Evolutionary conservation across 2,888 invertebrate species (phyloP), one percentile per base, ranked within the genome.

Genomic region (Xanthorhoe designata): DNA sequence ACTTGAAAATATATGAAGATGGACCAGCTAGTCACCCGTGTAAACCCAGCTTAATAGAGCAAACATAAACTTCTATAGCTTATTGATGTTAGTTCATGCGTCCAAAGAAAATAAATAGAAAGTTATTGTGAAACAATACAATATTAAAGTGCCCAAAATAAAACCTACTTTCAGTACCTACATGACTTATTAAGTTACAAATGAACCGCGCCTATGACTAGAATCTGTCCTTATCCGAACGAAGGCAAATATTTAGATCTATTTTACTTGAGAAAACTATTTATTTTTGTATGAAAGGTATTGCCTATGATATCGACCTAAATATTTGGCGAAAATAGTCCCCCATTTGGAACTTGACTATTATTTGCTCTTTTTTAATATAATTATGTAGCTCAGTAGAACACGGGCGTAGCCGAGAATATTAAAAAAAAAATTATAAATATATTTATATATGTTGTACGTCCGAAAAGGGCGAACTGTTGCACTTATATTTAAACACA

Each of bases 221-320:
- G 4, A 24, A 24, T n/a, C n/a, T n/a, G 24, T 24, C n/a, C n/a
- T n/a, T n/a, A 38, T 10, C 38, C 18, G 15, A 24, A 17, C 59
- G n/a, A 52, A 49, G 8, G 15, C n/a, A 0, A 5, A 42, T 3
- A n/a, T 38, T n/a, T 59, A 42, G 13, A 15, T 29, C n/a, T 32
- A 45, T 52, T 17, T 32, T 18, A 52, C 19, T 45, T 47, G 35
- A 29, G 18, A 35, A 18, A 53, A 53, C 32, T 53, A 45, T 53
- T 61, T 53, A 45, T 53, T 61, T 61, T 61, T 61, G 29, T 60
- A 60, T 4, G 29, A 32, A 9, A 18, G 29, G 17, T 53, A 17
- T 8, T 49, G 17, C 18, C 38, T 18, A 19, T 19, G 9, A 49
- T 50, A 19, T 10, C 19, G 18, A 50, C 17, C 19, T 50, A 13